phyloP scores from a whole-genome alignment of 2,797 vertebrate species.

The Salmo trutta region DNA sequence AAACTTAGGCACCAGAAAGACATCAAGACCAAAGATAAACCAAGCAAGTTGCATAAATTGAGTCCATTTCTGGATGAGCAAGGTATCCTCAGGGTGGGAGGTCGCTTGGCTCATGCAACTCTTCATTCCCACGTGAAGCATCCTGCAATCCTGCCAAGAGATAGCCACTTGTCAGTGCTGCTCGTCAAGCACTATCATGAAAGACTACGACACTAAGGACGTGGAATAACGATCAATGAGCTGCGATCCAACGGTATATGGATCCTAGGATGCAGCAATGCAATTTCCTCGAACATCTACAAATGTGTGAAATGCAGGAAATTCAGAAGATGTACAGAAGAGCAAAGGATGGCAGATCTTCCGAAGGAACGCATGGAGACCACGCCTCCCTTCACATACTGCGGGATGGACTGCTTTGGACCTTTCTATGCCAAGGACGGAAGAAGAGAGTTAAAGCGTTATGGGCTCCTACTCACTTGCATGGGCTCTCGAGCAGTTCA shows the following conservation, averaged over 20 bases:
- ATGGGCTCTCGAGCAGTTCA: too few relatives aligned
- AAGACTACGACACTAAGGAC: too few relatives aligned
- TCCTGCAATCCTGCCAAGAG: too few relatives aligned
- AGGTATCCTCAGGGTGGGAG: too few relatives aligned
- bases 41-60: constrained; percentile 20
- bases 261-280: constrained; percentile 21
- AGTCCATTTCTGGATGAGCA: constrained; percentile 27
- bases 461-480: too few relatives aligned
- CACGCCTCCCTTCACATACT: constrained; percentile 9
- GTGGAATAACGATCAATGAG: constrained; percentile 23
- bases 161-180: too few relatives aligned
- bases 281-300: constrained; percentile 25
- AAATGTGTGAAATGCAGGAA: constrained; percentile 11
- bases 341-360: constrained; percentile 31
- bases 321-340: constrained; percentile 15
- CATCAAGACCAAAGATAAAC: neutral
- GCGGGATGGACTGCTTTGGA: too few relatives aligned
- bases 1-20: constrained; percentile 17
- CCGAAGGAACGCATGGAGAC: constrained; percentile 13
- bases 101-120: too few relatives aligned
- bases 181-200: too few relatives aligned
- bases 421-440: too few relatives aligned
- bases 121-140: too few relatives aligned
- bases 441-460: too few relatives aligned
- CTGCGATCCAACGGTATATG: constrained; percentile 20